Base-by-base conservation (phyloP, 2,797 vertebrate species). In the Phoeniculus purpureus region DNA sequence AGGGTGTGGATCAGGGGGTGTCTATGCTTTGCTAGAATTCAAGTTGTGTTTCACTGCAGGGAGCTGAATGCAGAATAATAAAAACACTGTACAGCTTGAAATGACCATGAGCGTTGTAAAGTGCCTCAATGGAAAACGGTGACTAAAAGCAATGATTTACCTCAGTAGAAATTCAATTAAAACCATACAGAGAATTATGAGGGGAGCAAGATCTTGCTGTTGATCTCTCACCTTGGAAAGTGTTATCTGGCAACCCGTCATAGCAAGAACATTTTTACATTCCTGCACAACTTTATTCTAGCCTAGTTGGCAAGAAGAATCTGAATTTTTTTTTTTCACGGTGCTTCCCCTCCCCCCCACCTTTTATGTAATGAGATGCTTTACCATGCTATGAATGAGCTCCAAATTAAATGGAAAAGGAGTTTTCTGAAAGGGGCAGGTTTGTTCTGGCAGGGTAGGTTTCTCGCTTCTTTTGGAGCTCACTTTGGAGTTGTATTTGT, bases 261-360 rank as follows among this genome's bases (percentile, higher is more conserved):
- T 22, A 78, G 59, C 62, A 87, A 62, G 92, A 94, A 81, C 59
- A 68, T 58, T 94, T 85, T 80, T 82, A 59, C 90, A 80, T 95
- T 93, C 87, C 81, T 90, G 68, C 79, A 89, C 55, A 81, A 84
- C 92, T 94, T 94, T 94, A 85, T 94, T 96, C 92, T 81, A 93
- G 84, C 81, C 90, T 85, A 96, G 83, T 79, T 95, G 94, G 92
- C 92, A 93, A 91, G 83, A 92, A 94, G 84, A 89, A 94, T 92
- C 58, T 50, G 67, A 84, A 18, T 86, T 87, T 89, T 74, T 71
- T 61, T 37, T 37, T 37, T 90, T 40, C 65, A 43, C 86, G 78
- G 89, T 92, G 92, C 85, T 93, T 87, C 61, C 79, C 68, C 22
- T 88, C 74, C 27, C n/a, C 26, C 8, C 22, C 0, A n/a, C 47